A percentile compares a stretch with the other conserved stretches of the same genome.
phyloP scores from a whole-genome alignment of 2,113 vertebrate genomes.

The Macaca fascicularis region T2T-MFA8v1.1 NC_088375.1:146930501-146931000 shows the following conservation, averaged over 20 bases:
- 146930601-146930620: not conserved
- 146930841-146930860: not conserved
- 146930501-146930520: not conserved
- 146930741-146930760: not conserved
- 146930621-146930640: not conserved
- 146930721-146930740: not conserved
- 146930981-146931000: not conserved
- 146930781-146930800: not conserved
- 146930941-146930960: not conserved
- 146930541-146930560: not conserved
- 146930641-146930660: not conserved
- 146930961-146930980: not conserved
- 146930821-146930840: not conserved
- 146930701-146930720: not conserved
- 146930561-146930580: not conserved
- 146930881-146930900: not conserved
- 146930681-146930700: not conserved
- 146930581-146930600: not conserved
- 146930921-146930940: not conserved
- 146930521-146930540: not conserved
- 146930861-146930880: not conserved
- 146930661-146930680: not conserved
- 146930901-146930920: not conserved
- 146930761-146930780: not conserved
- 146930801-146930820: not conserved